A percentile compares a stretch with the other conserved stretches of the same genome.
Evolutionary conservation across 2,797 vertebrate species (phyloP).

Genomic region (Liparis tanakae): DNA sequence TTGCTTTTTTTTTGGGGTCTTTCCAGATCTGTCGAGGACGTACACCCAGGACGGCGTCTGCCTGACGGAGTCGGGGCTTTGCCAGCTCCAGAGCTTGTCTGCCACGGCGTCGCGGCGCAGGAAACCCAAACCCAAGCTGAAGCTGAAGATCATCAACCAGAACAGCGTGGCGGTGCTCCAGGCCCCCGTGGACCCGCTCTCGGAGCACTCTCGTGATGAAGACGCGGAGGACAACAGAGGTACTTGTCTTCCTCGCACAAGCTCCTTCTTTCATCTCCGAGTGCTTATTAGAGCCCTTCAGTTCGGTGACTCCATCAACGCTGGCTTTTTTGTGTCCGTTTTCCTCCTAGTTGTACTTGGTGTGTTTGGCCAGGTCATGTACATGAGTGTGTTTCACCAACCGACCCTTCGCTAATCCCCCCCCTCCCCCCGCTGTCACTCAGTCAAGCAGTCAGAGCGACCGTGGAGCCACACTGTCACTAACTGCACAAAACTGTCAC

Average conservation of each 20-base stretch:
- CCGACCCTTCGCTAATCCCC: not conserved
- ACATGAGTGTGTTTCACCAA: not conserved
- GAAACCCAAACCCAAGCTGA: slow-evolving; percentile 96
- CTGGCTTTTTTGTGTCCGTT: not conserved
- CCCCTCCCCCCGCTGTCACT: not conserved
- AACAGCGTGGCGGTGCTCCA: slow-evolving; percentile 98
- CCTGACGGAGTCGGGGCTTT: slow-evolving; percentile 96
- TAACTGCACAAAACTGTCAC: not conserved
- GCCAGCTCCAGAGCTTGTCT: slow-evolving; percentile 96
- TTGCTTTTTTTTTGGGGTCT: not conserved
- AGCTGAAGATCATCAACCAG: slow-evolving; percentile 99
- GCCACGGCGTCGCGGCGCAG: slow-evolving; percentile 91
- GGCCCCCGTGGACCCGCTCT: slow-evolving; percentile 90
- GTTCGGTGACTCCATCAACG: not conserved
- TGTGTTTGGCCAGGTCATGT: no score
- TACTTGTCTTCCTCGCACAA: slow-evolving; percentile 61
- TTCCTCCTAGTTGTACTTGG: not conserved
- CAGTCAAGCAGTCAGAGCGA: not conserved
- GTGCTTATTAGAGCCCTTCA: slow-evolving; percentile 2
- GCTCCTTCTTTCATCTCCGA: slow-evolving; percentile 23
- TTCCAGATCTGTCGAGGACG: slow-evolving; percentile 92
- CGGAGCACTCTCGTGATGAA: slow-evolving; percentile 92
- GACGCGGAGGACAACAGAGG: slow-evolving; percentile 95
- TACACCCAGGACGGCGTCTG: slow-evolving; percentile 99
- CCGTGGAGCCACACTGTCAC: not conserved